Percentiles rank a stretch among this genome's conserved stretches.
Conservation (phyloP, 2,797 vertebrate genomes). For the Pyrocephalus nanus region DNA sequence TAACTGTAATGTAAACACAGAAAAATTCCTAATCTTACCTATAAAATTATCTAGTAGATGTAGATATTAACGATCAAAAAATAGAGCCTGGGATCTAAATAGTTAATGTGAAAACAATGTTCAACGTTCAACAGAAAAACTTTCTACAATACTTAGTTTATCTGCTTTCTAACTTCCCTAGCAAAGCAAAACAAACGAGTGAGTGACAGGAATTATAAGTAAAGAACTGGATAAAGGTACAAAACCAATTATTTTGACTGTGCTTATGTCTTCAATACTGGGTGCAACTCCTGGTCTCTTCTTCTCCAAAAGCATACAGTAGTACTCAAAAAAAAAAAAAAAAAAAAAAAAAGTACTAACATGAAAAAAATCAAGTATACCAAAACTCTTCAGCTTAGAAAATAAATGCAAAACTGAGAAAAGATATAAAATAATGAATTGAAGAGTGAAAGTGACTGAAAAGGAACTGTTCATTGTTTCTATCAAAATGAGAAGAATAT, state of each 20-base stretch:
- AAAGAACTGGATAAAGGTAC: not conserved
- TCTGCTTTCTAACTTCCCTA: not conserved
- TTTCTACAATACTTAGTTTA: not conserved
- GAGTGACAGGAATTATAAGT: not conserved
- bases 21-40: not conserved
- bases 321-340: not conserved
- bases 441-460: not conserved
- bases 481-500: not conserved
- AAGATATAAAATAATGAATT: not conserved
- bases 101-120: not conserved
- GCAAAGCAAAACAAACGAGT: not conserved
- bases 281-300: not conserved
- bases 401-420: not conserved
- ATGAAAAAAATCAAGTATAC: not conserved
- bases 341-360: fast-evolving
- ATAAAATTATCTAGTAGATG: not conserved
- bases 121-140: not conserved
- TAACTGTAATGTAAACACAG: not conserved
- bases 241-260: not conserved
- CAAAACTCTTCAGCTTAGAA: not conserved
- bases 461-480: not conserved
- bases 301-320: not conserved
- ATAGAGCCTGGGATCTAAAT: not conserved
- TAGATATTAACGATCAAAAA: not conserved
- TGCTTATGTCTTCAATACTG: not conserved